A percentile compares a stretch with the other conserved stretches of the same genome.
Evolutionary conservation across 2,797 vertebrate species (phyloP).

Genomic region (Leptatherina wallacei): DNA sequence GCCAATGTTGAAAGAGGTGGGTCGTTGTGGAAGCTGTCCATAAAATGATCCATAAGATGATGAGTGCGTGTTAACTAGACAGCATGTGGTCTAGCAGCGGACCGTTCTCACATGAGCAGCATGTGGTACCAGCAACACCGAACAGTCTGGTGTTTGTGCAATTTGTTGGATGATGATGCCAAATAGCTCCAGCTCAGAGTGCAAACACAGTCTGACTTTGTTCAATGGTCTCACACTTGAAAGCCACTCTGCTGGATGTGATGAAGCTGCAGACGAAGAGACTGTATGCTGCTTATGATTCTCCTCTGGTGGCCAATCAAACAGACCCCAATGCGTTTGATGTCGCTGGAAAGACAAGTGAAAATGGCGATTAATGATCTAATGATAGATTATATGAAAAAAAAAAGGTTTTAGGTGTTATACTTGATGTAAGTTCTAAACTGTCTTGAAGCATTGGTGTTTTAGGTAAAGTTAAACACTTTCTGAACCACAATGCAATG

Average conservation of each 20-base stretch:
- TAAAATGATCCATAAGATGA: conserved; percentile 65
- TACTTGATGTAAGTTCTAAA: too few species aligned
- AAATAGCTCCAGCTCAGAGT: conserved; percentile 60
- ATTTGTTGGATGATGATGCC: conserved; percentile 57
- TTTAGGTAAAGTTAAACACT: too few species aligned
- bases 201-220: conserved; percentile 59
- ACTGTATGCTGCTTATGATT: conserved; percentile 99
- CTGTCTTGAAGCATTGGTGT: too few species aligned
- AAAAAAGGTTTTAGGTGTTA: too few species aligned
- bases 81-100: conserved; percentile 37
- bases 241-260: conserved; percentile 92
- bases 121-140: conserved; percentile 62
- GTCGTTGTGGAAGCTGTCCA: conserved; percentile 70
- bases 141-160: conserved; percentile 74
- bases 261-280: conserved; percentile 95
- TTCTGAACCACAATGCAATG: too few species aligned
- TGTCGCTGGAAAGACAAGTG: conserved; percentile 71
- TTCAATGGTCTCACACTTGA: conserved; percentile 84
- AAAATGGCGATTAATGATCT: too few species aligned
- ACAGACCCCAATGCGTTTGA: conserved; percentile 84
- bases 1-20: conserved; percentile 75
- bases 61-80: conserved; percentile 51
- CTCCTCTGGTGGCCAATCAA: conserved; percentile 93
- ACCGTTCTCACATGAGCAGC: conserved; percentile 46
- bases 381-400: too few species aligned